These are phyloP conservation scores for Trichopria drosophilae DNA, from an alignment of 2,888 invertebrate genomes.

Conservation along the genomic window DNA sequence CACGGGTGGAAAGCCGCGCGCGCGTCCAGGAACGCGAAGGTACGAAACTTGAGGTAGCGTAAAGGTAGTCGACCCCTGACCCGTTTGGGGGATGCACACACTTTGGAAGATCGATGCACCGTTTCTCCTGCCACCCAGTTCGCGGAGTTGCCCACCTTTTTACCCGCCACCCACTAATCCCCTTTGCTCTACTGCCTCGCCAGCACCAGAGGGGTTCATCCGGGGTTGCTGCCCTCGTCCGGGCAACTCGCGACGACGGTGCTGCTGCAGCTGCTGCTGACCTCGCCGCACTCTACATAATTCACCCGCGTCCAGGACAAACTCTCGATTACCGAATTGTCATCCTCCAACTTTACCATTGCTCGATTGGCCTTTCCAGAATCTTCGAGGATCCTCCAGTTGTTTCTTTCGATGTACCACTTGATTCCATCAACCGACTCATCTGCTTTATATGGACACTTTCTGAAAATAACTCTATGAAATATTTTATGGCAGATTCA, in stretches of 20 bases:
- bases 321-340: conserved; percentile 8
- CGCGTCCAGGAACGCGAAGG: conserved; percentile 36
- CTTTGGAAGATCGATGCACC: conserved; percentile 54
- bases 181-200: no score
- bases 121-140: conserved; percentile 31
- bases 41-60: conserved; percentile 38
- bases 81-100: conserved; percentile 45
- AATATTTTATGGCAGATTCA: no score
- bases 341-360: conserved; percentile 1
- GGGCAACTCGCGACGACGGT: no score
- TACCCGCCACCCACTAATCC: conserved; percentile 23
- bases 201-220: conserved; percentile 48
- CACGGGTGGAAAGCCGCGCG: conserved; percentile 29
- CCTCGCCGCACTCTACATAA: conserved; percentile 21
- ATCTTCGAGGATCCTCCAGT: no score
- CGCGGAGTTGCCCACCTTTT: conserved; percentile 24
- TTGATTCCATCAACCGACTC: no score
- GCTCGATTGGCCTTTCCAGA: conserved; percentile 13
- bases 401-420: no score
- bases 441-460: no score
- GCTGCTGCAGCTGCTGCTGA: no score
- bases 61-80: conserved; percentile 54
- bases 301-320: conserved; percentile 17
- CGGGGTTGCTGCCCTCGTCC: conserved; percentile 57
- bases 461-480: no score